Base-by-base conservation (phyloP, 1,140 invertebrate genomes). In the Drosophila saltans region DNA sequence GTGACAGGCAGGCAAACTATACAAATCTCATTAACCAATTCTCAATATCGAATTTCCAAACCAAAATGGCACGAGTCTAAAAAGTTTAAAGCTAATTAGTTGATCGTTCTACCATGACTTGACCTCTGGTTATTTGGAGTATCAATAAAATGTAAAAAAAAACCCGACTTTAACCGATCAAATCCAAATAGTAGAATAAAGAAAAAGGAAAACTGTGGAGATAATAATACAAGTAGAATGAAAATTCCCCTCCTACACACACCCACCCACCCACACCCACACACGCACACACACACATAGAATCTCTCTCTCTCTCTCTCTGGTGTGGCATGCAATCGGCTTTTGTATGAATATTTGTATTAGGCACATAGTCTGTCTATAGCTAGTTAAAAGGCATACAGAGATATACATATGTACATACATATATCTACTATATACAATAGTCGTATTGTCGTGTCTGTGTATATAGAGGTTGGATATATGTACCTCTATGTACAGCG, bases 31-130 rank as follows among this genome's bases (percentile, higher is more conserved):
- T 57, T 28, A 7, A 16, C 21, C n/a, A 41, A 58, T 48, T 64
- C 16, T 36, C 40, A 67, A 45, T 66, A 69, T 58, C 73, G 52
- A 68, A 74, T 65, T 69, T 62, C 61, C 72, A 10, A 67, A 48
- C 39, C 48, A 58, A 16, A 16, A 70, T 81, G 80, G 80, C 80
- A 82, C 80, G 80, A 82, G 80, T 78, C 69, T 52, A 60, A 11
- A 43, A 16, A 16, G 16, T 43, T 60, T 77, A 71, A 79, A 70
- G 70, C 77, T 83, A 83, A 86, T 86, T 88, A 86, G 83, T 83
- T 86, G 70, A 81, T 83, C 76, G 84, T 66, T 86, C 65, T 88
- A 83, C 80, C 83, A 83, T 86, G 83, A 83, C 83, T 80, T 88
- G 83, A 86, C 83, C 83, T 86, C 80, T 86, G 77, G 8, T 66